Percentiles rank a stretch among this genome's conserved stretches.
Conservation (phyloP, 2,888 invertebrate genomes). For the Leptinotarsa tumamoca region DNA sequence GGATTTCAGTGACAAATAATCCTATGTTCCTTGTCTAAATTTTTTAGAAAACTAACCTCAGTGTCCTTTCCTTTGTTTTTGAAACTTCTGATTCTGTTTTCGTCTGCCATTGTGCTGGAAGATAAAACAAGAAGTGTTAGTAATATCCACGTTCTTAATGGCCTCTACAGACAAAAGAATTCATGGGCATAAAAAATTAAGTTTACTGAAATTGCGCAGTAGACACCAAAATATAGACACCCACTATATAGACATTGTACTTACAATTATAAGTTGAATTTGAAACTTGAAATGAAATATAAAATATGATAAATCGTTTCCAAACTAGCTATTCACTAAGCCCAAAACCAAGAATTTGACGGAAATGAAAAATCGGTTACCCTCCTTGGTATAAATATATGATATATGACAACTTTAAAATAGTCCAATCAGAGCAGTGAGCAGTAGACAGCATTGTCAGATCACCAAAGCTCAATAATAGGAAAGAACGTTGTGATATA, state of each 20-base stretch:
- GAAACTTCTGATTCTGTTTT: slow-evolving; percentile 77
- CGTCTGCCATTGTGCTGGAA: slow-evolving; percentile 71
- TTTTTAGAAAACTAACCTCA: slow-evolving; percentile 71
- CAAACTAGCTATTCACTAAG: not conserved
- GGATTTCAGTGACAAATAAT: too few relatives aligned
- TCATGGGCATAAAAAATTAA: slow-evolving; percentile 28
- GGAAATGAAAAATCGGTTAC: slow-evolving; percentile 20
- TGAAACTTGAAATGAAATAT: slow-evolving; percentile 5
- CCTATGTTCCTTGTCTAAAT: slow-evolving; percentile 2
- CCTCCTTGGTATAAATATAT: slow-evolving; percentile 32
- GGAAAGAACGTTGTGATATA: too few relatives aligned
- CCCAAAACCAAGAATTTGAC: not conserved
- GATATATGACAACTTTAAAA: slow-evolving; percentile 43
- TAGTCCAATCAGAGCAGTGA: slow-evolving; percentile 34
- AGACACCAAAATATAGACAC: not conserved
- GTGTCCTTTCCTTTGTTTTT: slow-evolving; percentile 83
- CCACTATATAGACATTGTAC: not conserved
- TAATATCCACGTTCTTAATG: slow-evolving; percentile 11
- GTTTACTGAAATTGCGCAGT: slow-evolving; percentile 27
- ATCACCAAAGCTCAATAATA: too few relatives aligned
- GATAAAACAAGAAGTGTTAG: not conserved
- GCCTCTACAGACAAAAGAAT: slow-evolving; percentile 18
- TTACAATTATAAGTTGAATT: slow-evolving; percentile 11
- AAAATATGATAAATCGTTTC: not conserved
- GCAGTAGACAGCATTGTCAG: too few relatives aligned